phyloP scores from a whole-genome alignment of 2,113 vertebrate species.

The Orthochromis indermauri region DNA sequence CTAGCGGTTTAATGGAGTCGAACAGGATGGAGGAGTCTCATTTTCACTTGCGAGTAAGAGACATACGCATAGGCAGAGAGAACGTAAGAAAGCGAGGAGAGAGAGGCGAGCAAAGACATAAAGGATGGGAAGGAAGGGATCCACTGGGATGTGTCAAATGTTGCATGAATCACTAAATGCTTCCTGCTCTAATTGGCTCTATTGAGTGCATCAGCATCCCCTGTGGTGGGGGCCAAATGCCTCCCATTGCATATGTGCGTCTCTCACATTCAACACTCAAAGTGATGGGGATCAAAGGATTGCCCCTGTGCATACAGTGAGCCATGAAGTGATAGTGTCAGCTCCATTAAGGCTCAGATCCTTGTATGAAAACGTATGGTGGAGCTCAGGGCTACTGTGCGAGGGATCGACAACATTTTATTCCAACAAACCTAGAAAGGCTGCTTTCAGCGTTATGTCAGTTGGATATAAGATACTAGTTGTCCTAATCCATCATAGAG shows the following conservation, averaged over 20 bases:
- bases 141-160: conserved; percentile 44
- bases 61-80: background rate
- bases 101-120: background rate
- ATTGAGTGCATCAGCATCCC: conserved; percentile 25
- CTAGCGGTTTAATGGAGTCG: conserved; percentile 57
- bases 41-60: conserved; percentile 23
- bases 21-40: conserved; percentile 50
- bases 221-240: conserved; percentile 5
- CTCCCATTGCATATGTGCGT: background rate
- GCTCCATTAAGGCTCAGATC: conserved; percentile 26
- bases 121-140: background rate
- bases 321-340: conserved; percentile 34
- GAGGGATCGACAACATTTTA: background rate
- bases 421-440: background rate
- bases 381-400: conserved; percentile 3
- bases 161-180: conserved; percentile 54
- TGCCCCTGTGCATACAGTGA: conserved; percentile 32
- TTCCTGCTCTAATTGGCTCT: conserved; percentile 52
- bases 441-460: background rate
- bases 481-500: background rate
- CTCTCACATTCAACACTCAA: conserved; percentile 19
- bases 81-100: conserved; percentile 1
- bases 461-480: background rate
- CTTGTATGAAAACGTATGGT: conserved; percentile 10
- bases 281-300: conserved; percentile 54